These are phyloP conservation scores for Leptosomus discolor DNA, from an alignment of 2,113 vertebrate genomes.

Conservation along the genomic window DNA sequence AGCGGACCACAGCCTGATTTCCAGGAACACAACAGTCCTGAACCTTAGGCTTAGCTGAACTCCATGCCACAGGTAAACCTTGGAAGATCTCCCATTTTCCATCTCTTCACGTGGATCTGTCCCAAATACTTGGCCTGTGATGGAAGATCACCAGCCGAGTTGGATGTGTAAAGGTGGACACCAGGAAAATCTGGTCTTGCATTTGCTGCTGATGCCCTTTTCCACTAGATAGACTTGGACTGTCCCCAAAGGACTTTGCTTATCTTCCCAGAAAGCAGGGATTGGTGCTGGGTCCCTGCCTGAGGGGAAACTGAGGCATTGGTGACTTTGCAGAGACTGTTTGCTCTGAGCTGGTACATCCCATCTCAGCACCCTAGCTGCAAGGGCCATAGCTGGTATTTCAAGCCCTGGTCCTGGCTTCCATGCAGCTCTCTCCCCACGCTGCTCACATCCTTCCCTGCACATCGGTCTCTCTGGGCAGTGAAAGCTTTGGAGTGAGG, in stretches of 20 bases:
- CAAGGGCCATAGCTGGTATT: neutral
- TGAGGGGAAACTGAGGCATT: neutral
- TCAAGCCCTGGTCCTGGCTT: neutral
- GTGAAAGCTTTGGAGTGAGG: neutral
- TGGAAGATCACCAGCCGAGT: rapidly evolving
- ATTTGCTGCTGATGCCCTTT: neutral
- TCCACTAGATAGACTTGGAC: neutral
- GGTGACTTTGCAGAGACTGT: neutral
- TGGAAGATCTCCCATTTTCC: neutral
- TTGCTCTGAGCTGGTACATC: neutral
- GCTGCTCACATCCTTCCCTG: neutral
- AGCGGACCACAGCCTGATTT: neutral
- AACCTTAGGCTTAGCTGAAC: neutral
- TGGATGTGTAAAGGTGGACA: rapidly evolving
- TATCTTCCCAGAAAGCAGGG: neutral
- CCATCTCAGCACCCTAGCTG: neutral
- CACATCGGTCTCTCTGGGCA: neutral
- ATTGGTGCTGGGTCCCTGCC: neutral
- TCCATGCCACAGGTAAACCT: rapidly evolving
- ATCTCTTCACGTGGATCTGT: neutral
- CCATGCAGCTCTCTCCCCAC: neutral
- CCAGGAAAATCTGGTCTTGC: neutral
- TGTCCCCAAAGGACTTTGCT: neutral
- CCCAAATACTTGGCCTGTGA: neutral
- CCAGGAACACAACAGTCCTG: neutral